Evolutionary conservation across 2,797 vertebrate genomes (phyloP), one percentile per base, ranked within the genome.

Genomic region (Rhyacichthys aspro): DNA sequence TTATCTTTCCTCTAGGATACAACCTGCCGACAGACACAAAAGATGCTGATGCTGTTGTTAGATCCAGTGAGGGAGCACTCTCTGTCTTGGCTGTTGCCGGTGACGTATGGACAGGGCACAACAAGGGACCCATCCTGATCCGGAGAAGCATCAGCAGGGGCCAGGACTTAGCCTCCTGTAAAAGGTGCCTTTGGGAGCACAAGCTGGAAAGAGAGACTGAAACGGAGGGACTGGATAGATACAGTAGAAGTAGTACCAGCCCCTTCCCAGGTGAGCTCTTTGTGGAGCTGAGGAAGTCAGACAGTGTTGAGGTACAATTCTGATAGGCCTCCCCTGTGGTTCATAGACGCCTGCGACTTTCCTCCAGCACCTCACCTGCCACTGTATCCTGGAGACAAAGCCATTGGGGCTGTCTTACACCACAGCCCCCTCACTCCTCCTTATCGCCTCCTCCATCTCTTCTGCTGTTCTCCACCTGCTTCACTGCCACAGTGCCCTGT

Each of bases 61-160:
- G 46, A 59, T 67, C 60, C 9, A 33, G 70, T 46, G 80, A 85
- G 79, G 69, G 65, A 85, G 85, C 17, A 74, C 63, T 72, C 69
- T 50, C 53, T 60, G 79, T 72, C 47, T 77, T 59, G 36, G 42
- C 70, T 16, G 56, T 56, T 72, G 68, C 67, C 55, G 46, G 67
- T 90, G 88, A 89, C 84, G 83, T 85, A 83, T 47, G 62, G 78
- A 73, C 15, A 70, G 66, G 72, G 74, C 75, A 76, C 82, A 64
- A 78, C 86, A 28, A 86, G 89, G 86, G 86, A 92, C 67, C 76
- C 86, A 82, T 91, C 83, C 78, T 70, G 85, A 86, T 78, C 83
- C 64, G 63, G 83, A 88, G 87, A 76, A 72, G 58, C 53, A 76
- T 59, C 84, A 72, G 79, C 81, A 66, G 86, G 85, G 76, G 62